A percentile compares a stretch with the other conserved stretches of the same genome.
These are phyloP conservation scores for Oeneis ivallda DNA, from an alignment of 2,888 invertebrate genomes.

Conservation along the genomic window DNA sequence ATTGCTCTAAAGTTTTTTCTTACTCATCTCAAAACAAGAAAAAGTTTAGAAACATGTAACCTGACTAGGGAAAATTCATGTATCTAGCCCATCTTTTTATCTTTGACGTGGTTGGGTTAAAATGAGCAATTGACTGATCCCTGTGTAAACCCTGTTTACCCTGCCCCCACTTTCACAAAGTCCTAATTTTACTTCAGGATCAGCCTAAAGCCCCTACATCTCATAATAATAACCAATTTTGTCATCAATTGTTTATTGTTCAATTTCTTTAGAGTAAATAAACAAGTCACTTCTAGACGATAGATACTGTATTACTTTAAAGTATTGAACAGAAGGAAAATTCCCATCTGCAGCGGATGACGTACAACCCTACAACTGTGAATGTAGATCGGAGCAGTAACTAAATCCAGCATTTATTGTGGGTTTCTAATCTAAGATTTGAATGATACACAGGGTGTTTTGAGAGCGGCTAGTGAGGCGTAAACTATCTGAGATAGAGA, in stretches of 20 bases:
- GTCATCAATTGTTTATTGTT: not conserved
- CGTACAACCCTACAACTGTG: not conserved
- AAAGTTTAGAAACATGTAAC: too few relatives aligned
- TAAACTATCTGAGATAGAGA: too few relatives aligned
- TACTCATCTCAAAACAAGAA: too few relatives aligned
- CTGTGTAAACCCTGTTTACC: too few relatives aligned
- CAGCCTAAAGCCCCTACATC: not conserved
- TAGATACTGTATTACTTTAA: not conserved
- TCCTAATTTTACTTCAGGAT: not conserved
- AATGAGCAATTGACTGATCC: too few relatives aligned
- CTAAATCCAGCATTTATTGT: not conserved
- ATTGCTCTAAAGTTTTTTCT: too few relatives aligned
- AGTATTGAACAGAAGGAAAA: slow-evolving; percentile 9
- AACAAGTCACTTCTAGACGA: slow-evolving; percentile 7
- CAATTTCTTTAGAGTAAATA: not conserved
- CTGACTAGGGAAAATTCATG: too few relatives aligned
- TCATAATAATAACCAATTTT: not conserved
- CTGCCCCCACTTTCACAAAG: too few relatives aligned
- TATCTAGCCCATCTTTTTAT: too few relatives aligned
- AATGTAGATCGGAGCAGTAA: slow-evolving; percentile 5
- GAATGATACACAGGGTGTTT: too few relatives aligned
- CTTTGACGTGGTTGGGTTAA: too few relatives aligned
- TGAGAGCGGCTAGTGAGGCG: too few relatives aligned
- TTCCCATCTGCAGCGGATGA: slow-evolving; percentile 8
- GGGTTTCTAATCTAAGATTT: not conserved